These are phyloP conservation scores for Otolemur garnettii DNA, from an alignment of 2,113 vertebrate species.

Conservation along the genomic window DNA sequence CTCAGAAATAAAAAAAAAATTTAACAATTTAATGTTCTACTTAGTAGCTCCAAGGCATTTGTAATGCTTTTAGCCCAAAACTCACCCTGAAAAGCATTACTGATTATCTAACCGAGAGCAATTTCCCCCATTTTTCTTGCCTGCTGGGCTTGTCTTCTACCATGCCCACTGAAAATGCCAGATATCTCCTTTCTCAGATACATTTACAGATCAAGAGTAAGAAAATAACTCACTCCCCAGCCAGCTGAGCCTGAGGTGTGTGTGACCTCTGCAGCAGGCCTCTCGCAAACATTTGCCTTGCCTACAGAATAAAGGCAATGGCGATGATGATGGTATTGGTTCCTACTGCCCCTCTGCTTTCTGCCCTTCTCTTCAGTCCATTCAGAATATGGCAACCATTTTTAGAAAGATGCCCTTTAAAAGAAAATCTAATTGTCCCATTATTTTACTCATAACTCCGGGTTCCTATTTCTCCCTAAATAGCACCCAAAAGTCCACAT, in stretches of 20 bases:
- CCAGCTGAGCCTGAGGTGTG: not conserved
- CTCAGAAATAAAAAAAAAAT: not conserved
- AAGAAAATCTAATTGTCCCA: not conserved
- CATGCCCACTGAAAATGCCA: not conserved
- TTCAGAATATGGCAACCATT: not conserved
- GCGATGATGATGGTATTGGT: not conserved
- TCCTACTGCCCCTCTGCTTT: not conserved
- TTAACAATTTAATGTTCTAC: constrained; percentile 13
- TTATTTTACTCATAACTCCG: not conserved
- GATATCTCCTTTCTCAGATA: not conserved
- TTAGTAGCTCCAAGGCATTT: not conserved
- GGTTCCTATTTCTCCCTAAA: not conserved
- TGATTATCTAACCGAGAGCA: not conserved
- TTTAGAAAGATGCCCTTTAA: not conserved
- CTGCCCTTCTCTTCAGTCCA: not conserved
- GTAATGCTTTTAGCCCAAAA: not conserved
- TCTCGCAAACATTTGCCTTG: not conserved
- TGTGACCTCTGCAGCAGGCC: not conserved
- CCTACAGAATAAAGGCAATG: not conserved
- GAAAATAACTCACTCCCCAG: not conserved
- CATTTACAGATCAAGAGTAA: not conserved
- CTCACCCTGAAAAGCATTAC: not conserved
- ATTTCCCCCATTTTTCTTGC: not conserved
- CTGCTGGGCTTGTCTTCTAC: not conserved
- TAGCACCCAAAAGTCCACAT: not conserved